Evolutionary conservation across 1,140 invertebrate species (phyloP), one percentile per base, ranked within the genome.

Genomic region (Onthophagus taurus): DNA sequence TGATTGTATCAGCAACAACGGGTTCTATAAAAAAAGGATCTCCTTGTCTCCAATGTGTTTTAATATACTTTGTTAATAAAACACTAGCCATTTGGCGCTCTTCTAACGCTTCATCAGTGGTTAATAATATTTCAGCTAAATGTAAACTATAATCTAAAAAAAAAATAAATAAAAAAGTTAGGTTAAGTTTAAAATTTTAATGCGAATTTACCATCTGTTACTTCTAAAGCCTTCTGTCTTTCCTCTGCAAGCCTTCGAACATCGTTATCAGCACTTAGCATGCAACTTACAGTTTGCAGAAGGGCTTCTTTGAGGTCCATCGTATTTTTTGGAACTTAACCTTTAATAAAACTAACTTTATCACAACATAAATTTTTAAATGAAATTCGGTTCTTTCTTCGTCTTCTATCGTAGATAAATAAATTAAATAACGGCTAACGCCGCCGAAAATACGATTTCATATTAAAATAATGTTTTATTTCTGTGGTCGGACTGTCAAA

Each of bases 301-400:
- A 46, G 17, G 2, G 44, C 37, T 26, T 38, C 29, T 33, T 41
- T 46, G 30, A 46, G 37, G 18, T 31, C 43, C 21, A 37, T 37
- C 13, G n/a, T n/a, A n/a, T n/a, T n/a, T n/a, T n/a, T n/a, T n/a
- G n/a, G n/a, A n/a, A n/a, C n/a, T n/a, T n/a, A n/a, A n/a, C n/a
- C n/a, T n/a, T n/a, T n/a, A n/a, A n/a, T n/a, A n/a, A n/a, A n/a
- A n/a, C n/a, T n/a, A 31, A 31, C 29, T n/a, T 31, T 31, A 11
- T 11, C 29, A 11, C 29, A 41, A 31, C 29, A 31, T 8, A 60
- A 31, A 23, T 44, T 57, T n/a, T n/a, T n/a, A n/a, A n/a, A n/a
- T n/a, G n/a, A n/a, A n/a, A n/a, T n/a, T n/a, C n/a, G n/a, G n/a
- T n/a, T n/a, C n/a, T n/a, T n/a, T n/a, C n/a, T n/a, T n/a, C n/a